phyloP scores from a whole-genome alignment of 2,113 vertebrate genomes.

The Nymphicus hollandicus region DNA sequence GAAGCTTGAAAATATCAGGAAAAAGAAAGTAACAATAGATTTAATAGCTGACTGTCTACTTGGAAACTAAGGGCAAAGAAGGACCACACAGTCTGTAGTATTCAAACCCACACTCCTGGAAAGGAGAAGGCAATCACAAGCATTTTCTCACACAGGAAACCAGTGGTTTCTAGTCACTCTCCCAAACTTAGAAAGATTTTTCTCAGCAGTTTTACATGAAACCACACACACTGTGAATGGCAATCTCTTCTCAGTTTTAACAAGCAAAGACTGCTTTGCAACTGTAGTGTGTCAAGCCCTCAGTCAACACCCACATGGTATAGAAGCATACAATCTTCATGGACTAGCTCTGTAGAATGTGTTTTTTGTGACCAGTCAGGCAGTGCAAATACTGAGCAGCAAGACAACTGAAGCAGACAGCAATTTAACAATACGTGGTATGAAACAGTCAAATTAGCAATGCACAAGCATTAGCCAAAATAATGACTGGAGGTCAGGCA shows the following conservation, averaged over 20 bases:
- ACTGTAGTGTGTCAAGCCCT: neutral
- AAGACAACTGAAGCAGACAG: neutral
- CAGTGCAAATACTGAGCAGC: neutral
- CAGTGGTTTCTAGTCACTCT: neutral
- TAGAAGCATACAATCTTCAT: fast-evolving
- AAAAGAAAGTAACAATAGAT: neutral
- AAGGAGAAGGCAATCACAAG: neutral
- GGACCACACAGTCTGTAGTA: neutral
- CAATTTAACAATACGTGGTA: neutral
- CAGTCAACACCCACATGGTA: neutral
- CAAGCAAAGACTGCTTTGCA: neutral
- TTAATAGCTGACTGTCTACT: neutral
- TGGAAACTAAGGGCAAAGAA: neutral
- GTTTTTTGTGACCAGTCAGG: neutral
- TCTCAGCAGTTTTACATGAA: neutral
- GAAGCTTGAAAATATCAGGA: neutral
- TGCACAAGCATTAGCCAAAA: neutral
- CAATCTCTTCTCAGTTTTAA: neutral
- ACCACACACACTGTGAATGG: neutral
- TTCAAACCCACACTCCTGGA: neutral
- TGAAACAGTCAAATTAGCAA: slow-evolving; percentile 2
- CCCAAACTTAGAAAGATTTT: neutral
- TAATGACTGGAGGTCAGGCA: neutral
- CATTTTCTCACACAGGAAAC: neutral
- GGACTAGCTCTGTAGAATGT: neutral